A percentile compares a stretch with the other conserved stretches of the same genome.
phyloP scores from a whole-genome alignment of 2,113 vertebrate genomes.

The Lota lota region DNA sequence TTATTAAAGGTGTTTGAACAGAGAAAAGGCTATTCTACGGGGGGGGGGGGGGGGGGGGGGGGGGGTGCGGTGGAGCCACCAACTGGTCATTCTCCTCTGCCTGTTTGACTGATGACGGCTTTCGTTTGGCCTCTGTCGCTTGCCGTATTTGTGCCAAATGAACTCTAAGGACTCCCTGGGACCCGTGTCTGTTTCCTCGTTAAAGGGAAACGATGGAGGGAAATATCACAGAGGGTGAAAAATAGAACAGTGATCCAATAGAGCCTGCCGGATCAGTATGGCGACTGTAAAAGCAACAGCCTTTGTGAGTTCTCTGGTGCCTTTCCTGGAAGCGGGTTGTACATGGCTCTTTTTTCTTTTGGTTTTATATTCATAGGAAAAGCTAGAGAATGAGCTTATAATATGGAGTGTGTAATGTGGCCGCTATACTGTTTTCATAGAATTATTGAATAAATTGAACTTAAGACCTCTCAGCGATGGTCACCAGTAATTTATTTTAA shows the following conservation, averaged over 20 bases:
- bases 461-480: too few species aligned
- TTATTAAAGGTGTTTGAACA: conserved; percentile 77
- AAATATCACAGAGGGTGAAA: conserved; percentile 12
- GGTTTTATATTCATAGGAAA: too few species aligned
- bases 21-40: conserved; percentile 64
- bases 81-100: conserved; percentile 62
- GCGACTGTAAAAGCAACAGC: too few species aligned
- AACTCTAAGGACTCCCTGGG: conserved; percentile 46
- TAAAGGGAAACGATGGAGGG: conserved; percentile 5
- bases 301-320: too few species aligned
- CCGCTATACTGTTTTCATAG: too few species aligned
- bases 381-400: too few species aligned
- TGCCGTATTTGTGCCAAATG: conserved; percentile 49
- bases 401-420: too few species aligned
- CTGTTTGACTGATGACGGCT: conserved; percentile 57
- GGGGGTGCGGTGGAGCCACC: conserved; percentile 51
- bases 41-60: not conserved
- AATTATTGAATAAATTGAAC: too few species aligned
- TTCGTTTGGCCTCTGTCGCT: conserved; percentile 47
- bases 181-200: conserved; percentile 17
- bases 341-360: too few species aligned
- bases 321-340: too few species aligned
- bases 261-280: too few species aligned
- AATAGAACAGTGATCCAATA: not conserved
- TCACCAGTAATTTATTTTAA: too few species aligned